These are phyloP conservation scores for Zaprionus lachaisei DNA, from an alignment of 1,140 invertebrate species.

Conservation along the genomic window DNA sequence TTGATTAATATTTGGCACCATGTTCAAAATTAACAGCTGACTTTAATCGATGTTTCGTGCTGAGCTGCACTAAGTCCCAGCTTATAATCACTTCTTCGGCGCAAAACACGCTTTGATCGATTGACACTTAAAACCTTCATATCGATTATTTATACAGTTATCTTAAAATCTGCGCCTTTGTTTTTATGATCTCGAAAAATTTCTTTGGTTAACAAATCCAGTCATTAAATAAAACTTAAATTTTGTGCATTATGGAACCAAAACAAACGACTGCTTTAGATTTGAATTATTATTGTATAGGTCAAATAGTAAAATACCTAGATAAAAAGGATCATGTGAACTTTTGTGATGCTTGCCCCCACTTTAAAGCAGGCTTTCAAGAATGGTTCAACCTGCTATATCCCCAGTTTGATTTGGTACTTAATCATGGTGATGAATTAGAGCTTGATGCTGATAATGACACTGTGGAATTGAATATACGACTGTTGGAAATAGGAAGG, in stretches of 20 bases:
- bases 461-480: neutral
- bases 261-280: slow-evolving; percentile 16
- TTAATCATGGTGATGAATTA: no score
- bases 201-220: no score
- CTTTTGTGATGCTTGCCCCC: neutral
- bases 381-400: neutral
- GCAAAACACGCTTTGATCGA: no score
- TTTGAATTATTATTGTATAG: slow-evolving; percentile 31
- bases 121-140: no score
- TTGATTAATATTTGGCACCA: no score
- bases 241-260: neutral
- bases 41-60: no score
- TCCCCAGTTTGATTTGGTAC: neutral
- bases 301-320: slow-evolving; percentile 16
- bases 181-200: no score
- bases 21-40: no score
- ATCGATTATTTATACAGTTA: no score
- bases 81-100: no score
- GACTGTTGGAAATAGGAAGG: neutral
- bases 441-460: neutral
- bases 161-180: no score
- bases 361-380: neutral
- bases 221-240: neutral
- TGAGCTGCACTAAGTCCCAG: no score
- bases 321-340: slow-evolving; percentile 10